A percentile compares a stretch with the other conserved stretches of the same genome.
Evolutionary conservation across 2,888 invertebrate species (phyloP).

Genomic region (Platerodrilus igneus): DNA sequence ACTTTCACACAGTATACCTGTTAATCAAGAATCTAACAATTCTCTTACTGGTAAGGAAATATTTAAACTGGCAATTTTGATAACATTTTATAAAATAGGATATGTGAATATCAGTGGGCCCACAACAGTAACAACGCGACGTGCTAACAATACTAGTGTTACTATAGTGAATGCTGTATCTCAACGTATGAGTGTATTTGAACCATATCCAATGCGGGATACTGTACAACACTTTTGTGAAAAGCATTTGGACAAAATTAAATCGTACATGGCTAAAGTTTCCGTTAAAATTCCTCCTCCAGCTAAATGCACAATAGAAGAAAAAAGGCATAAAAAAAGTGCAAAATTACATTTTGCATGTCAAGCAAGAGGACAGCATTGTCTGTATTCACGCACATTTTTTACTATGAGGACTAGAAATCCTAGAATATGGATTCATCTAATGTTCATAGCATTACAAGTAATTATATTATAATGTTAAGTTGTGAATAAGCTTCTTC

Average conservation of each 20-base stretch:
- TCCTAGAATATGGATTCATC: conserved; percentile 88
- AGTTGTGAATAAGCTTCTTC: too few species aligned
- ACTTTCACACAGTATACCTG: conserved; percentile 43
- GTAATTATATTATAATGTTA: too few species aligned
- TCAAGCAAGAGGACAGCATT: conserved; percentile 77
- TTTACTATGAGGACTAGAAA: conserved; percentile 76
- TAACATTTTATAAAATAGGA: too few species aligned
- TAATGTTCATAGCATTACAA: conserved; percentile 92
- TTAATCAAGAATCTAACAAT: conserved; percentile 37
- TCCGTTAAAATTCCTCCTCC: conserved; percentile 83
- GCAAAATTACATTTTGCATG: conserved; percentile 87
- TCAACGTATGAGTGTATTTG: conserved; percentile 75
- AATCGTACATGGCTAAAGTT: conserved; percentile 84
- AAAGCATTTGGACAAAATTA: conserved; percentile 88
- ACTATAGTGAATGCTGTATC: conserved; percentile 60
- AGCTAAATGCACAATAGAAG: conserved; percentile 90
- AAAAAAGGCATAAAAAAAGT: conserved; percentile 79
- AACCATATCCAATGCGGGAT: conserved; percentile 86
- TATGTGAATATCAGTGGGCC: conserved; percentile 57
- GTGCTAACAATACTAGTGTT: conserved; percentile 70
- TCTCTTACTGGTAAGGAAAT: conserved; percentile 26
- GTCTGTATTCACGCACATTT: conserved; percentile 76
- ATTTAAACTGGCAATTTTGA: neutral
- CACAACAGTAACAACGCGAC: conserved; percentile 58
- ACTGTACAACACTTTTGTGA: conserved; percentile 95